A percentile compares a stretch with the other conserved stretches of the same genome.
These are phyloP conservation scores for Anisognathus igniventris DNA, from an alignment of 2,797 vertebrate genomes.

Conservation along the genomic window DNA sequence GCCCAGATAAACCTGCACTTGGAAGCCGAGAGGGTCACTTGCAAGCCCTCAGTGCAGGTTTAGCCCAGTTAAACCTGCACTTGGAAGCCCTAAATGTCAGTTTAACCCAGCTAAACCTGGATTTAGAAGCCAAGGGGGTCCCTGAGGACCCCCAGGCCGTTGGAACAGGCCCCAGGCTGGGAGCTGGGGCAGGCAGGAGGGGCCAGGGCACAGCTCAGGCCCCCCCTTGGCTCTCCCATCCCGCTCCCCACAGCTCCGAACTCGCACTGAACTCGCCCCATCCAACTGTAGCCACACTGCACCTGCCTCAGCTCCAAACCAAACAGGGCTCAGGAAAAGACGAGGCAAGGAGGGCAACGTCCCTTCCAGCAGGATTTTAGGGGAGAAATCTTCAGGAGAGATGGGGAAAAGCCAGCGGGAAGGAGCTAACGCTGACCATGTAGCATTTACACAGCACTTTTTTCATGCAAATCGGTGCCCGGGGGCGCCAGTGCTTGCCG, in stretches of 20 bases:
- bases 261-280: neutral
- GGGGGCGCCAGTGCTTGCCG: neutral
- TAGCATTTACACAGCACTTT: slow-evolving; percentile 58
- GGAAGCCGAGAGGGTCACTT: neutral
- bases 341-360: accelerated
- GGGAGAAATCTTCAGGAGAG: neutral
- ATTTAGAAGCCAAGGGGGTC: neutral
- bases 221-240: neutral
- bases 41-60: neutral
- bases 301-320: slow-evolving; percentile 22
- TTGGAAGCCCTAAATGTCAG: neutral
- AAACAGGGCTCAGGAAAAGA: neutral
- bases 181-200: neutral
- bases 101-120: no score
- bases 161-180: neutral
- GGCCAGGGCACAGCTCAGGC: accelerated
- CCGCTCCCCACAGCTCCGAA: neutral
- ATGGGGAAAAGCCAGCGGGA: neutral
- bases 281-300: slow-evolving; percentile 19
- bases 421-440: neutral
- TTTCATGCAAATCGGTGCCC: neutral
- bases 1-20: no score
- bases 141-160: neutral
- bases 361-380: accelerated
- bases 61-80: neutral